Base-by-base conservation (phyloP, 2,113 vertebrate genomes). In the Panthera tigris region DNA sequence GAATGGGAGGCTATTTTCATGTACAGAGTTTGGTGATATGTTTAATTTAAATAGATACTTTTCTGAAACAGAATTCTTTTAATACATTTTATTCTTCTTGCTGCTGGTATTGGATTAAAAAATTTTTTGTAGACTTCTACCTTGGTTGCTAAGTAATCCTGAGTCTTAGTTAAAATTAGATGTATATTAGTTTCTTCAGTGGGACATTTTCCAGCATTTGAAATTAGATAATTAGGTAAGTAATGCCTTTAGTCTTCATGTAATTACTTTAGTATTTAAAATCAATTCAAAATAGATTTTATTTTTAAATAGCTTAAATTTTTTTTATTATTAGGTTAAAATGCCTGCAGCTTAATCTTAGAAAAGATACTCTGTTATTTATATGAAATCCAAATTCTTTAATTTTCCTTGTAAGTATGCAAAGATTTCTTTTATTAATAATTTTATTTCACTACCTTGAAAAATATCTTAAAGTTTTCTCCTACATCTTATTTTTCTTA, bases 21-120 rank as follows among this genome's bases (percentile, higher is more conserved):
- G 98, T 99, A 98, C 98, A 99, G 99, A 99, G 99, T 99, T 99
- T 99, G 99, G 99, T 99, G 99, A 99, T 99, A 95, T 99, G 99
- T 99, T 99, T 99, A 98, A 98, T 94, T 98, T 97, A 85, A 98
- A 98, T 97, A 98, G 91, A 98, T 99, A 98, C 99, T 99, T 99
- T 99, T 99, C 99, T 99, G 98, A 99, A 99, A 99, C 99, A 99
- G 99, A 99, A 99, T 98, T 98, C 97, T 99, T 98, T 95, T 98
- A 98, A 98, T 96, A 98, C 98, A 98, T 98, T 98, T 97, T 98
- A 85, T 96, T 98, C 90, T 97, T 97, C 97, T 78, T 98, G 90
- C 85, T 98, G 97, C 98, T 98, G 95, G 65, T 98, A 98, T 98
- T 96, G 97, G 57, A 85, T 97, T 95, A 97, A 98, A 97, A 94